Conservation (phyloP, 2,797 vertebrate species). For the Crypturellus tataupa region DNA sequence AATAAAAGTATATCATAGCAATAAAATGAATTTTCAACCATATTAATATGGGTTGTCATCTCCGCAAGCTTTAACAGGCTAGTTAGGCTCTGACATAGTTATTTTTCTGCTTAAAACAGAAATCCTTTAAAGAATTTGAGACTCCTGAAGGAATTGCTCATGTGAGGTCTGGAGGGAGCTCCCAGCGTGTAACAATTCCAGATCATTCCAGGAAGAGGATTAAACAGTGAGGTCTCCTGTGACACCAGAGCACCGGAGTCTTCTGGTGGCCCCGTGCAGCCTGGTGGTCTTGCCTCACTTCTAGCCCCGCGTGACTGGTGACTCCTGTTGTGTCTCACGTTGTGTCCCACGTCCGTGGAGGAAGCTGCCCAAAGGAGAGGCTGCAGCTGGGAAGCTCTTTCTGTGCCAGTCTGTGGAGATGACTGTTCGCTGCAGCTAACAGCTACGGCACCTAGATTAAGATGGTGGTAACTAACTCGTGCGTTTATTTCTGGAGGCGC, state of each 20-base stretch:
- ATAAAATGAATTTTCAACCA: neutral
- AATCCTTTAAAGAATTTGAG: accelerated
- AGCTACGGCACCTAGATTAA: neutral
- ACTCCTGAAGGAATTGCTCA: neutral
- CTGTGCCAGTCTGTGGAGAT: neutral
- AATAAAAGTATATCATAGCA: neutral
- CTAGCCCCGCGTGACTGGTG: neutral
- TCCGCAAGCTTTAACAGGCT: neutral
- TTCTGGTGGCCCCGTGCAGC: neutral
- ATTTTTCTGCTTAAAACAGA: neutral
- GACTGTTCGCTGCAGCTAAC: neutral
- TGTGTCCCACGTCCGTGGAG: accelerated
- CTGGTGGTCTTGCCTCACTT: neutral
- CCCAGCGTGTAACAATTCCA: neutral
- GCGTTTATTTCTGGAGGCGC: neutral
- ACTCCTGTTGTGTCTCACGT: too few relatives aligned
- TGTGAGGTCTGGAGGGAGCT: neutral
- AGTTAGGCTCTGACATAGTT: neutral
- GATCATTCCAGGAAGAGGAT: neutral
- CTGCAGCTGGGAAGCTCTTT: neutral
- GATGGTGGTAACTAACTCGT: neutral
- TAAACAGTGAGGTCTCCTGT: neutral
- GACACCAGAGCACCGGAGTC: neutral
- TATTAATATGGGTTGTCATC: neutral
- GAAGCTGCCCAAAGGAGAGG: neutral